These are phyloP conservation scores for Loris lydekkerianus DNA, from an alignment of 2,797 vertebrate genomes.

Conservation along the genomic window DNA sequence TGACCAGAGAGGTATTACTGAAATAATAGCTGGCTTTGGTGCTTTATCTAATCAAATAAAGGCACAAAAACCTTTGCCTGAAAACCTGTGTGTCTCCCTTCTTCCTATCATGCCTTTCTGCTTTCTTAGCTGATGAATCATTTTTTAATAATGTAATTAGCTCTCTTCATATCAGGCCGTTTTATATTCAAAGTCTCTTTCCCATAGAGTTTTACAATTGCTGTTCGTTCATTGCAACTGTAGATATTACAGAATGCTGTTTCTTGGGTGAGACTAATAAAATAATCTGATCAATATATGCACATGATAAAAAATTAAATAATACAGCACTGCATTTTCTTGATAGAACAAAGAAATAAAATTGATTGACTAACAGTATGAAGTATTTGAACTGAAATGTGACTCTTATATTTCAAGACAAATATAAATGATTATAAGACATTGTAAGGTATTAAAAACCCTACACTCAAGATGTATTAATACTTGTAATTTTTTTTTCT, in stretches of 20 bases:
- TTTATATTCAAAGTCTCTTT: constrained; percentile 46
- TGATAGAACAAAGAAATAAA: not conserved
- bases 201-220: not conserved
- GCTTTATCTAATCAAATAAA: constrained; percentile 5
- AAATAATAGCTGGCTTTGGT: not conserved
- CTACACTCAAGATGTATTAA: not conserved
- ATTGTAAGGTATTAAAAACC: not conserved
- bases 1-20: constrained; percentile 93
- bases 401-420: constrained; percentile 29
- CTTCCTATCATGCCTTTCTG: not conserved
- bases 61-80: not conserved
- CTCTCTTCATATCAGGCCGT: not conserved
- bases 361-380: not conserved
- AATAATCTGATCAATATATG: not conserved
- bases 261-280: constrained; percentile 17
- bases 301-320: not conserved
- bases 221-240: constrained; percentile 1
- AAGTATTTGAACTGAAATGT: constrained; percentile 39
- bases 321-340: constrained; percentile 16
- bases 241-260: not conserved
- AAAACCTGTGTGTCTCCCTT: not conserved
- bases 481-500: constrained; percentile 11
- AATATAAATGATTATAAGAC: not conserved
- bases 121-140: constrained; percentile 16
- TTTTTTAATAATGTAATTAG: not conserved